These are phyloP conservation scores for Melitaea athalia DNA, from an alignment of 2,888 invertebrate species.

Conservation along the genomic window DNA sequence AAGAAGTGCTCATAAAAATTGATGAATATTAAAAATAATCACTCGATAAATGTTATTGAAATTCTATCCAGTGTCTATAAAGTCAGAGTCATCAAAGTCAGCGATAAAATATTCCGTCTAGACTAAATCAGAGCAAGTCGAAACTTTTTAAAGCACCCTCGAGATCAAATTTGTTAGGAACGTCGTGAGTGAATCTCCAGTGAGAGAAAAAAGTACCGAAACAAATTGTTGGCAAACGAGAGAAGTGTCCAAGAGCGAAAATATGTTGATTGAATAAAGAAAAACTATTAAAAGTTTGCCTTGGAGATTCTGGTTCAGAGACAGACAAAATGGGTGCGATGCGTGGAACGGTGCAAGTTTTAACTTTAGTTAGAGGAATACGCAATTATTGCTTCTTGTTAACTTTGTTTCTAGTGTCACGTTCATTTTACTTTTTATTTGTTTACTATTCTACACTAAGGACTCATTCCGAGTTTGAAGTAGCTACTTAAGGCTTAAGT, in stretches of 20 bases:
- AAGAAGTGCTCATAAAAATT: conserved; percentile 10
- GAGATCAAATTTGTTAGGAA: conserved; percentile 71
- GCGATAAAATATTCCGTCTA: conserved; percentile 62
- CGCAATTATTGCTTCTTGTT: conserved; percentile 41
- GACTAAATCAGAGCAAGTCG: conserved; percentile 58
- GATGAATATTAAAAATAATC: conserved; percentile 28
- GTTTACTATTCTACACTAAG: conserved; percentile 25
- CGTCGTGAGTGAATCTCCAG: conserved; percentile 58
- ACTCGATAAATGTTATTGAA: conserved; percentile 26
- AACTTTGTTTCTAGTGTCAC: conserved; percentile 36
- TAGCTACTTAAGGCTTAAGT: conserved; percentile 14
- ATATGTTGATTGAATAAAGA: conserved; percentile 82
- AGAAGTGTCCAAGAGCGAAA: conserved; percentile 78
- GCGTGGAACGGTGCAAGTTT: conserved; percentile 51
- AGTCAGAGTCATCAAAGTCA: conserved; percentile 41
- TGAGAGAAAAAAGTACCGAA: conserved; percentile 71
- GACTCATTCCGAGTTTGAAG: conserved; percentile 1
- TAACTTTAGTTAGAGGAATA: conserved; percentile 42
- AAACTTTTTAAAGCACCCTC: conserved; percentile 66
- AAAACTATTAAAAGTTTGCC: conserved; percentile 80
- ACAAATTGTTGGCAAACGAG: conserved; percentile 79
- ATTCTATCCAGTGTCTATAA: conserved; percentile 32
- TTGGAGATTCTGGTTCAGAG: conserved; percentile 67
- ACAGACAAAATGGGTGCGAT: conserved; percentile 62
- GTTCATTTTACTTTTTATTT: conserved; percentile 35